Conservation (phyloP, 2,888 invertebrate genomes). For the Oithona nana region DNA sequence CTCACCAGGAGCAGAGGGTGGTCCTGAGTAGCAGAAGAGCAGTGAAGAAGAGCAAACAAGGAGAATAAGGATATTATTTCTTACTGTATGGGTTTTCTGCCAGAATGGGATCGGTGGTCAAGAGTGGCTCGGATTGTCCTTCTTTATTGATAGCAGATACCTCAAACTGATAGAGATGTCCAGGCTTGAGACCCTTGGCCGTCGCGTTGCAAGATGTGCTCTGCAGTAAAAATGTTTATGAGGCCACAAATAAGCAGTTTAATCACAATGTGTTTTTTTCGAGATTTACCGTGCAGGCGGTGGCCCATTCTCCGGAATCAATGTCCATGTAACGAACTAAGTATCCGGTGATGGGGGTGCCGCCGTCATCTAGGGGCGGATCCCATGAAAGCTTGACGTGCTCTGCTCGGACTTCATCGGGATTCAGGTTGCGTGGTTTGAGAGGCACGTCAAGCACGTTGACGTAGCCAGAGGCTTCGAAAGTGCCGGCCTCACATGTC, state of each 20-base stretch:
- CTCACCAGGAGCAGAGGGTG: constrained; percentile 29
- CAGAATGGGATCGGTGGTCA: constrained; percentile 9
- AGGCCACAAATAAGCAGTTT: no score
- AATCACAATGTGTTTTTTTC: no score
- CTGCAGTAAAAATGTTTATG: neutral
- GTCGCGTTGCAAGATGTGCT: constrained; percentile 41
- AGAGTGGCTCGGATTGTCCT: constrained; percentile 5
- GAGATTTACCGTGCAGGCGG: constrained; percentile 74
- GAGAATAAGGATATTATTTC: constrained; percentile 25
- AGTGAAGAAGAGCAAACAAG: no score
- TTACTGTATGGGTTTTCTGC: constrained; percentile 32
- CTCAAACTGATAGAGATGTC: constrained; percentile 38
- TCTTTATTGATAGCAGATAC: constrained; percentile 16
- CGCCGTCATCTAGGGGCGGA: constrained; percentile 68
- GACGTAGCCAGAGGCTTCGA: constrained; percentile 31
- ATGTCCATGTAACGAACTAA: constrained; percentile 88
- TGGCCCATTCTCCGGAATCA: constrained; percentile 82
- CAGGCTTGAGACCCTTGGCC: constrained; percentile 68
- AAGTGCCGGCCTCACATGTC: constrained; percentile 33
- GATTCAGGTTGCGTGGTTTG: constrained; percentile 17
- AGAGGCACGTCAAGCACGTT: constrained; percentile 31
- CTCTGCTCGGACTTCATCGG: constrained; percentile 68
- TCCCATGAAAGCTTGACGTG: constrained; percentile 82
- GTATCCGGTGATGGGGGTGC: constrained; percentile 71
- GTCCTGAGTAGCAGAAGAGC: constrained; percentile 21